Evolutionary conservation across 2,888 invertebrate species (phyloP), one percentile per base, ranked within the genome.

Genomic region (Ryuthela nishihirai): DNA sequence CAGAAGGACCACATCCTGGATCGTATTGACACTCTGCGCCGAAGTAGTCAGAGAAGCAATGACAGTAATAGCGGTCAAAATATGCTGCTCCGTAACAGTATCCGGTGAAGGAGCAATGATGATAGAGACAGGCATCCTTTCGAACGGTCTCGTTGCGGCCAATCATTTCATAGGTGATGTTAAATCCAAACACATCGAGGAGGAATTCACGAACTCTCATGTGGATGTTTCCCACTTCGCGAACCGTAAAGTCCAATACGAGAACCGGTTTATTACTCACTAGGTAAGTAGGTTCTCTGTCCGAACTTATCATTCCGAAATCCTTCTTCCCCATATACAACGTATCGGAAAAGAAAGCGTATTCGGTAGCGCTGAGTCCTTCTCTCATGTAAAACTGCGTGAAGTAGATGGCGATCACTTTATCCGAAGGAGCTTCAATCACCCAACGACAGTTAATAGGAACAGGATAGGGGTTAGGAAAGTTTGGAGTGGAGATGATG

Each of bases 401-500:
- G 68, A 93, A 81, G 72, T 92, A 92, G 65, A 93, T 81, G 65
- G 88, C 82, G 70, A 92, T 89, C 64, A 85, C 83, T 34, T 71
- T 69, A 20, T 69, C 69, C 1, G 69, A 67, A 0, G 71, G 71
- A n/a, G 86, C 84, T 70, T 89, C 87, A 71, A 93, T 87, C 55
- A 92, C 80, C 92, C 92, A 93, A 67, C 84, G 82, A 73, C 92
- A 92, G 67, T 82, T 82, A 61, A 91, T 84, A 15, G 93, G 93
- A 36, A 88, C 85, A 5, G 81, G 79, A 74, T 91, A 93, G 21
- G 84, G 80, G 56, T 80, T 78, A 0, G 93, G 93, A 72, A 92
- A 93, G 72, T 85, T 84, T 0, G 92, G 91, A 12, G 90, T 90
- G 63, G 85, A 82, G 43, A 93, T 82, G 48, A 83, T 76, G 34